Conservation (phyloP, 2,113 vertebrate genomes). For the Steatornis caripensis region DNA sequence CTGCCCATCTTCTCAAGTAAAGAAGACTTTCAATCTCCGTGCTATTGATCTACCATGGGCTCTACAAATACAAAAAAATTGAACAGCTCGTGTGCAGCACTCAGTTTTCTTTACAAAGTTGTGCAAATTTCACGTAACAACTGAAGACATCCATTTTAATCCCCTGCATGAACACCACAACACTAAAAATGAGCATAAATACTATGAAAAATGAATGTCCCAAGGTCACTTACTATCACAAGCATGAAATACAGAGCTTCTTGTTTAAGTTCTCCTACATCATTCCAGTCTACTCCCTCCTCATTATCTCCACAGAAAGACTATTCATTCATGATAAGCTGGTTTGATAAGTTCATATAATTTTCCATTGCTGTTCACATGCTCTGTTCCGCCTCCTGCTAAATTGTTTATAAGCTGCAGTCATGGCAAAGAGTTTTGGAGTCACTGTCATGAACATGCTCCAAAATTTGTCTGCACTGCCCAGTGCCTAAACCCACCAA, state of each 20-base stretch:
- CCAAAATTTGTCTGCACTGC: neutral
- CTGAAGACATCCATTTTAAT: neutral
- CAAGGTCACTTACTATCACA: neutral
- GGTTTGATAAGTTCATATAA: neutral
- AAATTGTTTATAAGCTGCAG: conserved; percentile 33
- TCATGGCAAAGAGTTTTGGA: neutral
- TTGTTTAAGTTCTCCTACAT: conserved; percentile 12
- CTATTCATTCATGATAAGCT: conserved; percentile 28
- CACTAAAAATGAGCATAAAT: neutral
- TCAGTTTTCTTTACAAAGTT: neutral
- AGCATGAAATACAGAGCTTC: neutral
- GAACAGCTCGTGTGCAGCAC: rapidly evolving
- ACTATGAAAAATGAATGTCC: neutral
- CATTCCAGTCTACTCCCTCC: conserved; percentile 2
- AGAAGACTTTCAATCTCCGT: neutral
- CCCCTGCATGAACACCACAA: neutral
- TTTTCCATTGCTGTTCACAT: neutral
- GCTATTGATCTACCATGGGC: neutral
- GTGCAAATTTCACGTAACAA: neutral
- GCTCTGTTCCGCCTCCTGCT: conserved; percentile 5
- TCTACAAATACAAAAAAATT: neutral
- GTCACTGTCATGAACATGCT: neutral
- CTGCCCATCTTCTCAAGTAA: neutral
- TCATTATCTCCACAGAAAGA: conserved; percentile 30
- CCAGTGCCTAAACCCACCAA: neutral